Conservation (phyloP, 2,797 vertebrate species). For the Buphagus erythrorhynchus region DNA sequence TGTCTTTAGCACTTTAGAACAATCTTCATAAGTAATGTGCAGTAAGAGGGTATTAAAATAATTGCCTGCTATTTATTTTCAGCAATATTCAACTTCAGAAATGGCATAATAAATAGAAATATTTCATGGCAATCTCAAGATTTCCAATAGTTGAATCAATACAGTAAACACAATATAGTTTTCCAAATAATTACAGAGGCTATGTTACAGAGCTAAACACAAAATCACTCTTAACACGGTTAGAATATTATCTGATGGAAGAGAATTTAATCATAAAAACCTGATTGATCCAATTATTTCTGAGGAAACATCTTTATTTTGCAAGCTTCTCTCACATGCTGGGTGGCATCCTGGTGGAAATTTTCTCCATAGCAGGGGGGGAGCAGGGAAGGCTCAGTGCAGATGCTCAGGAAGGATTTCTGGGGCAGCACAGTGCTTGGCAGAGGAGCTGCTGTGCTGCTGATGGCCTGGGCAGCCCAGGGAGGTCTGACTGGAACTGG, state of each 20-base stretch:
- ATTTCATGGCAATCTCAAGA: not conserved
- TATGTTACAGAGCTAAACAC: not conserved
- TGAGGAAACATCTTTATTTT: not conserved
- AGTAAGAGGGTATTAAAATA: constrained; percentile 57
- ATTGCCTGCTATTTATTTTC: constrained; percentile 57
- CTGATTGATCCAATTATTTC: not conserved
- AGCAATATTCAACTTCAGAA: constrained; percentile 61
- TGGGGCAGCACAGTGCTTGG: not conserved
- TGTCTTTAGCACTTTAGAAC: constrained; percentile 55
- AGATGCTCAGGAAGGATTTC: not conserved
- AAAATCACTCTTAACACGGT: not conserved
- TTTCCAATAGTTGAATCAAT: constrained; percentile 25
- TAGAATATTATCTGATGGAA: not conserved
- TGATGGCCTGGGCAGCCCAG: not conserved
- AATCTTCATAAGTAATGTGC: constrained; percentile 48
- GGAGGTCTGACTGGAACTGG: not conserved
- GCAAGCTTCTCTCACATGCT: not conserved
- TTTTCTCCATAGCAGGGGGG: not conserved
- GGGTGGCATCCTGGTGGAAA: not conserved
- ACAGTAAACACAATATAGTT: not conserved
- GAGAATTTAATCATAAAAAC: not conserved
- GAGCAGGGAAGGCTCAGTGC: not conserved
- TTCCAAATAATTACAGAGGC: not conserved
- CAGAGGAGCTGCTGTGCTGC: not conserved
- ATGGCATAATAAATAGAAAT: not conserved